phyloP scores from a whole-genome alignment of 2,888 invertebrate genomes.

The Drosophila fungiperda region DNA sequence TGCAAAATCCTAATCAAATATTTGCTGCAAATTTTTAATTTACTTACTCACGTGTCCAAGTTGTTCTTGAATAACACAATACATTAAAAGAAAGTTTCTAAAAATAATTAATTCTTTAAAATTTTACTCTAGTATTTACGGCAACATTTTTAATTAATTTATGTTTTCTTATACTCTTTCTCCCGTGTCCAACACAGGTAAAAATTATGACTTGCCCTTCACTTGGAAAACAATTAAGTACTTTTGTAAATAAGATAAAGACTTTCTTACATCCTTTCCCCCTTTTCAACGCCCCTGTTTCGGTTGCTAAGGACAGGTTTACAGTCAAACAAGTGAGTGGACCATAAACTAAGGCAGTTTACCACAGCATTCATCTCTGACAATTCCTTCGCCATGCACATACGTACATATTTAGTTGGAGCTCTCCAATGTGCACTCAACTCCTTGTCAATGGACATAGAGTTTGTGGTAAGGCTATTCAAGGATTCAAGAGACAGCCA shows the following conservation, averaged over 20 bases:
- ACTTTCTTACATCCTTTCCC: neutral
- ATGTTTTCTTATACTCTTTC: neutral
- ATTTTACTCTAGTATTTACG: neutral
- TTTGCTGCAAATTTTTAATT: too few species aligned
- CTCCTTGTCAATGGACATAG: constrained; percentile 42
- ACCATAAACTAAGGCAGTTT: constrained; percentile 59
- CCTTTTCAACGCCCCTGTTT: constrained; percentile 37
- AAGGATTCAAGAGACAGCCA: constrained; percentile 3
- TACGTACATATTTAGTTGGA: constrained; percentile 14
- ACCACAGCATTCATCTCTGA: constrained; percentile 22
- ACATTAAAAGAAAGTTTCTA: neutral
- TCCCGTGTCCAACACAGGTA: neutral
- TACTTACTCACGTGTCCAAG: neutral
- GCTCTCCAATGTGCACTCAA: constrained; percentile 30
- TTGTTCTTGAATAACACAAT: neutral
- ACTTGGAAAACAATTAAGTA: neutral
- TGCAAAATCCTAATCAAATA: too few species aligned
- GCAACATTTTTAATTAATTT: neutral
- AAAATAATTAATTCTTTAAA: neutral
- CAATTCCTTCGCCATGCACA: constrained; percentile 1
- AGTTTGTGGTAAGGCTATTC: constrained; percentile 10
- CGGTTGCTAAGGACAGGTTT: constrained; percentile 46
- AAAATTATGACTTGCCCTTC: neutral
- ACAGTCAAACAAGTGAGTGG: constrained; percentile 40
- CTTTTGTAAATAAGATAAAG: neutral